Conservation (phyloP, 2,797 vertebrate genomes). For the Cyclura pinguis region DNA sequence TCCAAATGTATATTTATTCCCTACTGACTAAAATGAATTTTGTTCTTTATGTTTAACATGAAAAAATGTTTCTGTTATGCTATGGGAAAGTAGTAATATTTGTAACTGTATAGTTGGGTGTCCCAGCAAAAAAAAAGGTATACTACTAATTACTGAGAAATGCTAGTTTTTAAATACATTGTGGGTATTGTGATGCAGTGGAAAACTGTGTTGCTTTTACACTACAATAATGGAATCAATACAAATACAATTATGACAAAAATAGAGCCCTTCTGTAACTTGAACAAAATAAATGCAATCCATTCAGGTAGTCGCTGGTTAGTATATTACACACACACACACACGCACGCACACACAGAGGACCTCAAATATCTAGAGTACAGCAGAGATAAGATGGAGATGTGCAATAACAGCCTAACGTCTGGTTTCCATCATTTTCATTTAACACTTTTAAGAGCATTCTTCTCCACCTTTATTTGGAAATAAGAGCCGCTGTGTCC, state of each 20-base stretch:
- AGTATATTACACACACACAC: not conserved
- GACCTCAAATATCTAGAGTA: not conserved
- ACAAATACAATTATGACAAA: not conserved
- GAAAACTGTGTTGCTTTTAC: not conserved
- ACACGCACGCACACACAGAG: too few species aligned
- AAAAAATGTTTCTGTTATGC: not conserved
- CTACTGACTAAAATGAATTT: not conserved
- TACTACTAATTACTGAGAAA: not conserved
- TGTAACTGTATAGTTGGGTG: not conserved
- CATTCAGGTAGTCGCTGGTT: not conserved
- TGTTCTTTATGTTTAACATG: not conserved
- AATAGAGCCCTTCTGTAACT: not conserved
- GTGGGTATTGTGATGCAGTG: not conserved
- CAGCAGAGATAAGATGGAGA: not conserved
- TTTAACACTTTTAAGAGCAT: not conserved
- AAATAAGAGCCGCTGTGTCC: not conserved
- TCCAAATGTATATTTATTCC: too few species aligned
- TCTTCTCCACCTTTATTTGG: not conserved
- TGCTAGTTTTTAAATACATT: conserved; percentile 3
- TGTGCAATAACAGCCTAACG: not conserved
- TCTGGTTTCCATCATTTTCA: not conserved
- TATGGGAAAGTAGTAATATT: not conserved
- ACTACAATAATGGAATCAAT: not conserved
- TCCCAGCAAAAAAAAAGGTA: not conserved
- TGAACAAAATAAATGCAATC: not conserved